Base-by-base conservation (phyloP, 2,113 vertebrate genomes). In the Hemiprocne comata region DNA sequence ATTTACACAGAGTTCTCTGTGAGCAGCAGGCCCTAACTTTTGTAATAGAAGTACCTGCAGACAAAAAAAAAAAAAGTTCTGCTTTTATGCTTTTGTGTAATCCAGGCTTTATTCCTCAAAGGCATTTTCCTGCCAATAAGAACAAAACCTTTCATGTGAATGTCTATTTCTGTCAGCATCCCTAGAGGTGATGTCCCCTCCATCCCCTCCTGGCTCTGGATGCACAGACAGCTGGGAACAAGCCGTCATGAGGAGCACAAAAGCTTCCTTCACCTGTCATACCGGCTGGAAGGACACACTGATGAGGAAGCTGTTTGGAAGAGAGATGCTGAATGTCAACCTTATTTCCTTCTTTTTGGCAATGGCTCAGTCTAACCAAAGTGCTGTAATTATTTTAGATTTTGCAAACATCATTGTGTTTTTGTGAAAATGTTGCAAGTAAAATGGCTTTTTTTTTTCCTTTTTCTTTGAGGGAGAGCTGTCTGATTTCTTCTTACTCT, bases 41-140 rank as follows among this genome's bases (percentile, higher is more conserved):
- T 48, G 55, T 24, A 89, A 53, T 57, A 65, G 31, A 81, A 90
- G 57, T 36, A 51, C 72, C 60, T 3, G 19, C 76, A 81, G 94
- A 87, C 61, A 40, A 29, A 70, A 62, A 51, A 33, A 64, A 65
- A 50, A 78, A 19, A 10, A 83, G 19, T 40, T 88, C 60, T 90
- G 46, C 91, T 94, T 96, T 87, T 80, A 70, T 85, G 58, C 44
- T 81, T 95, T 94, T 95, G 38, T 93, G 50, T 71, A 48, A 78
- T 64, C 15, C 16, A 58, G n/a, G 50, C 87, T 95, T 95, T 94
- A 57, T 91, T 94, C 70, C 91, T 95, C 95, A 95, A 95, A 96
- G 77, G 19, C 11, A 0, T 87, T 70, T 71, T 87, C 70, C 85
- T 77, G 75, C 34, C 0, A 0, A 10, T 75, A 89, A 79, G 95